Evolutionary conservation across 2,888 invertebrate genomes (phyloP), one percentile per base, ranked within the genome.

Genomic region (Biston stratarius): DNA sequence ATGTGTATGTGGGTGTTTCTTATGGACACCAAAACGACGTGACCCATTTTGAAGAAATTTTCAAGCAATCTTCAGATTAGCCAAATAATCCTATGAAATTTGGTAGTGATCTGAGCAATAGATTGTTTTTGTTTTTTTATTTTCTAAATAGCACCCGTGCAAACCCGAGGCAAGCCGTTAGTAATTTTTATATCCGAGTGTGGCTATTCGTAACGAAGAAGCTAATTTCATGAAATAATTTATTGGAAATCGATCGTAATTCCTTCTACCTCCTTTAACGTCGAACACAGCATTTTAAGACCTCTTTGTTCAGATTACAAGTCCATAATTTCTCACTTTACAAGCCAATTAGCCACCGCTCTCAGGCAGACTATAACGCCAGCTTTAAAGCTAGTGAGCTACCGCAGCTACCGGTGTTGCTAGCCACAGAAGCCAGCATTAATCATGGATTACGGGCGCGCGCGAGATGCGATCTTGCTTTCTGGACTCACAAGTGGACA

Each of bases 391-490:
- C 55, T 55, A 45, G 36, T 34, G 81, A 88, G 42, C 55, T 24
- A 34, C 71, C 69, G 36, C n/a, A 69, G 56, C 56, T 34, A 69
- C 66, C 69, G 80, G 59, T 48, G 59, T 59, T 51, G n/a, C 53
- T 33, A 33, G 56, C 34, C 11, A 36, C 57, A 6, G 57, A 38
- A 14, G 38, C 58, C 12, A 58, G 73, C 90, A 89, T 89, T 90
- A 87, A 91, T 91, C 91, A 90, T 70, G 85, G 90, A 90, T 91
- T 89, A 90, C 84, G 74, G 77, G 77, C 81, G 72, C 61, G 76
- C 73, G 76, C 79, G 79, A 86, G 85, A 86, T 85, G 82, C 84
- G 73, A 87, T 87, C 87, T 81, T 74, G 83, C 83, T 84, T 85
- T 79, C 83, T 77, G 86, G 87, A 88, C 90, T 80, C 86, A 88